Conservation (phyloP, 1,140 invertebrate species). For the Ditylenchus dipsaci region DNA sequence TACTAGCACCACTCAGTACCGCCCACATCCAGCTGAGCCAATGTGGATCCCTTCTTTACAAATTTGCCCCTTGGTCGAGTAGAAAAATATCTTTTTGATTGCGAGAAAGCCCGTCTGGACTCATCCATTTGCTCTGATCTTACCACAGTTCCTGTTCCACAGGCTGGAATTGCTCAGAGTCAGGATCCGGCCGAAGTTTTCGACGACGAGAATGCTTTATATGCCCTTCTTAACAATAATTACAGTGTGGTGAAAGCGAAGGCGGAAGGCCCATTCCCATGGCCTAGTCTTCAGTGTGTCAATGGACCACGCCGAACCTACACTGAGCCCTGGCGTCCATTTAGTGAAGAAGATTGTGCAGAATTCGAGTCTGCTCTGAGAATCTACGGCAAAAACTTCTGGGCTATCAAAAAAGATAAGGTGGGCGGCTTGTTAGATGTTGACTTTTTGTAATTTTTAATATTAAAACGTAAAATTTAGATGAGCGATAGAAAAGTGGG, state of each 20-base stretch:
- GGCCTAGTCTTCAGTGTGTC: not conserved
- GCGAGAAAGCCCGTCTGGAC: not conserved
- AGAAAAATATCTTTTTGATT: not conserved
- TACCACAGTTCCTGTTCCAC: conserved; percentile 4
- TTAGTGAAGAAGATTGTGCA: conserved; percentile 94
- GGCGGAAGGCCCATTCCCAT: not conserved
- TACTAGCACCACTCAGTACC: not conserved
- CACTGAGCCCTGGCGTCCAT: conserved; percentile 66
- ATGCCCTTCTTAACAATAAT: conserved; percentile 6
- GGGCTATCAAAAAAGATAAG: conserved; percentile 86
- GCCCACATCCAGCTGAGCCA: not conserved
- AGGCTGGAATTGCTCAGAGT: conserved; percentile 10
- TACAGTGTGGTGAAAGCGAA: conserved; percentile 13
- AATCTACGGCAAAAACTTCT: conserved; percentile 90
- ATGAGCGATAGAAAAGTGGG: conserved; percentile 86
- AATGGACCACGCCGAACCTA: conserved; percentile 13
- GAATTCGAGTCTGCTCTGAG: conserved; percentile 91
- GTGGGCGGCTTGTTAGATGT: conserved; percentile 61
- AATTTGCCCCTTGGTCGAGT: not conserved
- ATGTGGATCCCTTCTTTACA: not conserved
- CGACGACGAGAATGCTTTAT: conserved; percentile 25
- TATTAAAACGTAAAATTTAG: conserved; percentile 58
- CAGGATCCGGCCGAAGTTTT: not conserved
- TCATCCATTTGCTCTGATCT: not conserved
- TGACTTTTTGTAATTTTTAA: no score